Evolutionary conservation across 2,797 vertebrate genomes (phyloP), one percentile per base, ranked within the genome.

Genomic region (Pseudotriccus pelzelni): DNA sequence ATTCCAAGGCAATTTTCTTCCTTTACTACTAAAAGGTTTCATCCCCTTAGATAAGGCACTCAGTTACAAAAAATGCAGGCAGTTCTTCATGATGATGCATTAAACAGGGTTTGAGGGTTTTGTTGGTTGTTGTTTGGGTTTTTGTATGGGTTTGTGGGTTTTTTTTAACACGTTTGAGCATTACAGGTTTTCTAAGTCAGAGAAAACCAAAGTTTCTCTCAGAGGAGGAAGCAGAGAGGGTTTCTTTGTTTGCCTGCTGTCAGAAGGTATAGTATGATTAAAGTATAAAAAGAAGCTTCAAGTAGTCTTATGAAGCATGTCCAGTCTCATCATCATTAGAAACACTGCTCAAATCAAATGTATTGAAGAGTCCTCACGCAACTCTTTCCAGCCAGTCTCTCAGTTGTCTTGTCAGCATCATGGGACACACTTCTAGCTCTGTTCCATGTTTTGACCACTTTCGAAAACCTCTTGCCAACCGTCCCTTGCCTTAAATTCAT

Each of bases 251-350:
- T 90, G 75, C 69, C 58, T 56, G 23, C 14, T 58, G 22, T 70
- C 41, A 68, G 32, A 81, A 94, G 82, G 66, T 82, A 94, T 37
- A 77, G 27, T 9, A 46, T 50, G 27, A 94, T 88, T 91, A 77
- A 96, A 94, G 89, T 47, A 53, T 36, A 69, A 79, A 93, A 63
- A 3, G 16, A 62, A 76, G 16, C 19, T 84, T 73, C 52, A 59
- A 88, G 73, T 17, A 91, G 52, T 69, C 21, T 56, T 77, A 74
- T 52, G 84, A 90, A 91, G 47, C 72, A 27, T 5, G 49, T 82
- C 91, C 77, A 50, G 41, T 79, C 77, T 91, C 91, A 93, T 96
- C 50, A 94, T 49, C 91, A 87, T 74, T 91, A 92, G 87, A 81
- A 87, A 83, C 84, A 36, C 22, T 66, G 39, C 72, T 94, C 70